These are phyloP conservation scores for Portunus trituberculatus DNA, from an alignment of 1,140 invertebrate species.

Conservation along the genomic window DNA sequence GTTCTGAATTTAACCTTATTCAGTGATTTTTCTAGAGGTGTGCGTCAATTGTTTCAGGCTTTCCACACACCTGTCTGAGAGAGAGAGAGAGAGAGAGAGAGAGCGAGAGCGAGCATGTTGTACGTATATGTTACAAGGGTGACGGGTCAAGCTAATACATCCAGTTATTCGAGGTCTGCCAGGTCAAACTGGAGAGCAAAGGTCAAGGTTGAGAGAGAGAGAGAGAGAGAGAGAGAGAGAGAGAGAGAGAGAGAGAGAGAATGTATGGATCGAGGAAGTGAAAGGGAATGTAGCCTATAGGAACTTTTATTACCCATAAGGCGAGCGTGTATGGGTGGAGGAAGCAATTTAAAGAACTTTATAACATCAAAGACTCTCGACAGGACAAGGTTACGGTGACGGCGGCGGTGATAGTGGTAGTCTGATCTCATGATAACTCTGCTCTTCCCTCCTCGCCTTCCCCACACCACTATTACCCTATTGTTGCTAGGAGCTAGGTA, in stretches of 20 bases:
- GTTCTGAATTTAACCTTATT: too few species aligned
- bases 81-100: slow-evolving; percentile 45
- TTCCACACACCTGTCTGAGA: neutral
- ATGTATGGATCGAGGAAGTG: neutral
- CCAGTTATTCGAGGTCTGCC: too few species aligned
- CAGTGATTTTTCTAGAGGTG: too few species aligned
- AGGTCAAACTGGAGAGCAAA: neutral
- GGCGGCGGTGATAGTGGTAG: too few species aligned
- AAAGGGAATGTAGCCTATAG: neutral
- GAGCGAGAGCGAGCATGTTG: neutral
- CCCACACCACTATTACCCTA: too few species aligned
- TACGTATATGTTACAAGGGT: neutral
- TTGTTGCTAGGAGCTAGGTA: too few species aligned
- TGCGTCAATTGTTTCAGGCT: too few species aligned
- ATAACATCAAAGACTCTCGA: too few species aligned
- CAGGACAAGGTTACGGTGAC: too few species aligned
- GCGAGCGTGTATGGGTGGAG: neutral
- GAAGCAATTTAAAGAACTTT: too few species aligned
- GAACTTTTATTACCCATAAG: neutral
- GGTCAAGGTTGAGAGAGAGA: neutral
- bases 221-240: neutral
- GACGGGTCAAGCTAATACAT: neutral
- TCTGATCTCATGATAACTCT: too few species aligned
- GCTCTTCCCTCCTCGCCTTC: too few species aligned
- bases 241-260: slow-evolving; percentile 10